Evolutionary conservation across 2,113 vertebrate species (phyloP), one percentile per base, ranked within the genome.

Genomic region (Dendrocopos noguchii): DNA sequence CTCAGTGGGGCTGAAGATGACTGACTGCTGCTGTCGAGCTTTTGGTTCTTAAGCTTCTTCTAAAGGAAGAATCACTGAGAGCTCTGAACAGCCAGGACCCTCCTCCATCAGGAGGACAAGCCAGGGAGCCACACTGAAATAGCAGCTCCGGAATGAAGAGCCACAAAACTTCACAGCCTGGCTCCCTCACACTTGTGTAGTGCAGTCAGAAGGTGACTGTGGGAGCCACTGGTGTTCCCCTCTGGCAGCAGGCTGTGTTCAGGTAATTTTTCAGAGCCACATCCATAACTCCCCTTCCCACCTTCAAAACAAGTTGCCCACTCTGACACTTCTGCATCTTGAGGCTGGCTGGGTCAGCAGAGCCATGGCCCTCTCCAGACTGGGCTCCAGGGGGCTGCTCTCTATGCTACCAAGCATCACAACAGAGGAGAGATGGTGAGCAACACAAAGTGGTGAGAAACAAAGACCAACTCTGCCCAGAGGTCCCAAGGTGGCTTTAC

Each of bases 261-360:
- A 88, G 87, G 75, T 71, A 22, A 50, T 34, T 75, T 90, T 75
- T 80, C 71, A 59, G 75, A 42, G 60, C 79, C 18, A 1, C 12
- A 39, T 24, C 57, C 83, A 42, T 80, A 77, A 88, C n/a, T 34
- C 92, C 92, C 85, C 76, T 87, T 44, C 63, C 39, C 90, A 83
- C 12, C 50, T 61, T 44, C 56, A 79, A 44, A 18, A n/a, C 33
- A 84, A 74, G 42, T 13, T 19, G 55, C 42, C 12, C 17, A 1
- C 28, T 20, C 42, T 2, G 60, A 12, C 21, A 27, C 34, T 31
- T 16, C 13, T 16, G 4, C 15, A 3, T 12, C n/a, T n/a, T 63
- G 44, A 92, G 21, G 27, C 82, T 29, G 25, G n/a, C 74, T 21
- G 14, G 25, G 56, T 71, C 63, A 63, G 46, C 25, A 61, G 22